A percentile compares a stretch with the other conserved stretches of the same genome.
Conservation (phyloP, 1,140 invertebrate genomes). For the Ctenoplectra terminalis region DNA sequence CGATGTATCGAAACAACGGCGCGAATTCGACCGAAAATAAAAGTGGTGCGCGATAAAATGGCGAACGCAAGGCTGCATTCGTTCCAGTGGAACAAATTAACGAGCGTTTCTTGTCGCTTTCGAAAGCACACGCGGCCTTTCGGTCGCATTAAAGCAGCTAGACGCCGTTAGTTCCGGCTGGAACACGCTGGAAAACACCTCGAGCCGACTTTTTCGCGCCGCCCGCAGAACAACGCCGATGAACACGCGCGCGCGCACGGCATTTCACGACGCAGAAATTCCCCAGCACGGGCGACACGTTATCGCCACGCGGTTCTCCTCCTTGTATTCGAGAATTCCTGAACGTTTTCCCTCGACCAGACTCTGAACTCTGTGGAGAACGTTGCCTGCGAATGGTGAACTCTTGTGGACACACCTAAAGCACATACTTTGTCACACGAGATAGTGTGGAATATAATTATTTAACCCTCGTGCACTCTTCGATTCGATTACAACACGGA, state of each 20-base stretch:
- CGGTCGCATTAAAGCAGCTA: neutral
- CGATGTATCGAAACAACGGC: neutral
- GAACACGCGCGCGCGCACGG: neutral
- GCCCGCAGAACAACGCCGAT: neutral
- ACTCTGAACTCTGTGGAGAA: neutral
- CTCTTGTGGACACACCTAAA: neutral
- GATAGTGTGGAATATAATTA: too few species aligned
- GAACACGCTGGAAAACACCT: constrained; percentile 22
- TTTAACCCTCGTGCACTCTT: too few species aligned
- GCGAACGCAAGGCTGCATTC: neutral
- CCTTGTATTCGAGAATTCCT: neutral
- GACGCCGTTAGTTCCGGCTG: constrained; percentile 44
- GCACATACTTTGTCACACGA: neutral
- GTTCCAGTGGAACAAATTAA: constrained; percentile 27
- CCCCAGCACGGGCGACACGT: neutral
- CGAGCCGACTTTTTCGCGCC: neutral
- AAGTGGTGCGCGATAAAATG: neutral
- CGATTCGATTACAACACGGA: too few species aligned
- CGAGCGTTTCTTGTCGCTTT: constrained; percentile 34
- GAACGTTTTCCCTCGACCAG: neutral
- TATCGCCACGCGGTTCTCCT: neutral
- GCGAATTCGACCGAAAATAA: too few species aligned
- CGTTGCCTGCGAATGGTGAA: neutral
- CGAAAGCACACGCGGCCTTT: constrained; percentile 9
- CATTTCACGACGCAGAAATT: constrained; percentile 5